Conservation (phyloP, 2,797 vertebrate species). For the Enteromius unitaeniatus region DNA sequence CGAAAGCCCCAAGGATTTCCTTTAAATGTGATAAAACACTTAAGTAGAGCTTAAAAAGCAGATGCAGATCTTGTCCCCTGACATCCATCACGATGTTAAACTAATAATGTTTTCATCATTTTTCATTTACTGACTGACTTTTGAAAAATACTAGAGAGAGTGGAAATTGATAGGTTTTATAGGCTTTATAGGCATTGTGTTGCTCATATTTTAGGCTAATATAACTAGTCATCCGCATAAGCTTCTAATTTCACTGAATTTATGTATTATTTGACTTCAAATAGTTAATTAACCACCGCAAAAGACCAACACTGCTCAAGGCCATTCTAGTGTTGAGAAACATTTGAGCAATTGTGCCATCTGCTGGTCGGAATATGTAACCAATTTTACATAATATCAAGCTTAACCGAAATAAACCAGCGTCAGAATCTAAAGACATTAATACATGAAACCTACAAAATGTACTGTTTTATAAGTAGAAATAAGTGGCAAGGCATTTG, state of each 20-base stretch:
- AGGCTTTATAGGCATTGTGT: neutral
- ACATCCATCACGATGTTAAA: slow-evolving; percentile 1
- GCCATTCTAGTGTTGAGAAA: neutral
- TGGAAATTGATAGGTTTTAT: neutral
- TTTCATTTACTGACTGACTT: neutral
- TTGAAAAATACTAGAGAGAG: neutral
- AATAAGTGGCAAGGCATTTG: neutral
- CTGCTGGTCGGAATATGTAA: neutral
- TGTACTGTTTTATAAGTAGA: neutral
- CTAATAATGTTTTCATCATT: neutral
- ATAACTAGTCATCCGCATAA: neutral
- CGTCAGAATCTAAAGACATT: neutral
- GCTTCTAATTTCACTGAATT: neutral
- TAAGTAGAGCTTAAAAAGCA: slow-evolving; percentile 13
- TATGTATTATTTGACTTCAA: neutral
- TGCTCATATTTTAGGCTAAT: neutral
- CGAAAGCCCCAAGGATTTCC: slow-evolving; percentile 38
- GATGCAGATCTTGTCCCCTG: slow-evolving; percentile 1
- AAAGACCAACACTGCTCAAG: neutral
- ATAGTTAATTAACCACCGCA: neutral
- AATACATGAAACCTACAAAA: neutral
- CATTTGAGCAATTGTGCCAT: slow-evolving; percentile 9
- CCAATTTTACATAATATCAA: too few relatives aligned
- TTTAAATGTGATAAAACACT: slow-evolving; percentile 35
- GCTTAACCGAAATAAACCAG: neutral